phyloP scores from a whole-genome alignment of 2,888 invertebrate species.

The Tricholauxania praeusta region DNA sequence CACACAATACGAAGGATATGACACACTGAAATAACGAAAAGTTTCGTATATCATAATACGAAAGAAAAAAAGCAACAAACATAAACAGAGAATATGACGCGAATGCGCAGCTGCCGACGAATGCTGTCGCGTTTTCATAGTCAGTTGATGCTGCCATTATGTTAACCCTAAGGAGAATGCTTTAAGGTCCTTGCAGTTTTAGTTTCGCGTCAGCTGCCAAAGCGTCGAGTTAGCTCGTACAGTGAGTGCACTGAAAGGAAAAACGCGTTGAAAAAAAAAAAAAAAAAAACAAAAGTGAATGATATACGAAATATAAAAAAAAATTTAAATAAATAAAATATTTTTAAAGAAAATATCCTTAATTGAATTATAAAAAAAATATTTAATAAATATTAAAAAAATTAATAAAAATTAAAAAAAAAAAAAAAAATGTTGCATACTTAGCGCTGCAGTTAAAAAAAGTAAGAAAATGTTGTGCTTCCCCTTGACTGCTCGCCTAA shows the following conservation, averaged over 20 bases:
- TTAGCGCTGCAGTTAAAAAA: slow-evolving; percentile 4
- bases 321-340: too few species aligned
- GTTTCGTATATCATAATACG: background rate
- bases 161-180: background rate
- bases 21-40: background rate
- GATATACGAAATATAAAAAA: too few species aligned
- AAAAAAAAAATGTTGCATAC: background rate
- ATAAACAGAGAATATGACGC: slow-evolving; percentile 30
- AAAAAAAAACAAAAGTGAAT: slow-evolving; percentile 1
- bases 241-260: background rate
- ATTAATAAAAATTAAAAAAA: background rate
- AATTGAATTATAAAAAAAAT: too few species aligned
- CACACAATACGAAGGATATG: background rate
- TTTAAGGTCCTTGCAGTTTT: background rate
- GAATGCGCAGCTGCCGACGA: slow-evolving; percentile 7
- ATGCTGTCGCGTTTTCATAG: background rate
- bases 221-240: slow-evolving; percentile 7
- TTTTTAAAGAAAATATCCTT: too few species aligned
- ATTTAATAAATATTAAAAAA: too few species aligned
- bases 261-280: background rate
- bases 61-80: background rate
- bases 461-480: background rate
- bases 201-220: slow-evolving; percentile 27
- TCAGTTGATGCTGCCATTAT: background rate
- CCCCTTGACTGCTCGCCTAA: background rate